Evolutionary conservation across 2,888 invertebrate genomes (phyloP).

Genomic region (Drosophila tripunctata): DNA sequence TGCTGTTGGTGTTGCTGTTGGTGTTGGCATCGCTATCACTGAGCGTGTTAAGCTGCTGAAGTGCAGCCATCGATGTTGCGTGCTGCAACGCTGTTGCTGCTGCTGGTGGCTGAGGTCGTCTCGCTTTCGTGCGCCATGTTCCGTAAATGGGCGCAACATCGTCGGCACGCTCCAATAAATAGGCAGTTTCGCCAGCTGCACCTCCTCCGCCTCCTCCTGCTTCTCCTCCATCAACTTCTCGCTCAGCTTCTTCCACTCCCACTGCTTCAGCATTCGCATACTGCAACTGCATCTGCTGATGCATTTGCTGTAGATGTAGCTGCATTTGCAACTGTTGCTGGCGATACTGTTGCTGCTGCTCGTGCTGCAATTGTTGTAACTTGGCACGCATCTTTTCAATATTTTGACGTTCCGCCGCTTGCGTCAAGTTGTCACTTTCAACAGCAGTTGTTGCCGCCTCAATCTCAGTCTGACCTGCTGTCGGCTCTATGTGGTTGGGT

Average conservation of each 20-base stretch:
- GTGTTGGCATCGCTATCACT: slow-evolving; percentile 26
- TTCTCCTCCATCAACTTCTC: slow-evolving; percentile 20
- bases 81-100: slow-evolving; percentile 44
- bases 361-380: slow-evolving; percentile 75
- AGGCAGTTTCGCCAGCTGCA: slow-evolving; percentile 75
- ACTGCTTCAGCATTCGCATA: slow-evolving; percentile 51
- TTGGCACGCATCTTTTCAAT: slow-evolving; percentile 81
- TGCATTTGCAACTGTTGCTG: slow-evolving; percentile 66
- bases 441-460: slow-evolving; percentile 18
- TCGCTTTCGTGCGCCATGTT: slow-evolving; percentile 83
- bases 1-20: background rate
- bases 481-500: slow-evolving; percentile 48
- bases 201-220: slow-evolving; percentile 4
- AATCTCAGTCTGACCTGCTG: slow-evolving; percentile 23
- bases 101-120: slow-evolving; percentile 74
- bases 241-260: slow-evolving; percentile 1
- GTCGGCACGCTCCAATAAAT: slow-evolving; percentile 83
- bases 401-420: slow-evolving; percentile 53
- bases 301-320: slow-evolving; percentile 72
- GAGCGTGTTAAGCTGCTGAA: slow-evolving; percentile 30
- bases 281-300: slow-evolving; percentile 57
- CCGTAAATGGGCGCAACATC: slow-evolving; percentile 78
- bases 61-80: slow-evolving; percentile 47
- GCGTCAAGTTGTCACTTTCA: slow-evolving; percentile 52
- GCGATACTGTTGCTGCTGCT: slow-evolving; percentile 71